Evolutionary conservation across 2,888 invertebrate species (phyloP).

Genomic region (Subacronicta megacephala): DNA sequence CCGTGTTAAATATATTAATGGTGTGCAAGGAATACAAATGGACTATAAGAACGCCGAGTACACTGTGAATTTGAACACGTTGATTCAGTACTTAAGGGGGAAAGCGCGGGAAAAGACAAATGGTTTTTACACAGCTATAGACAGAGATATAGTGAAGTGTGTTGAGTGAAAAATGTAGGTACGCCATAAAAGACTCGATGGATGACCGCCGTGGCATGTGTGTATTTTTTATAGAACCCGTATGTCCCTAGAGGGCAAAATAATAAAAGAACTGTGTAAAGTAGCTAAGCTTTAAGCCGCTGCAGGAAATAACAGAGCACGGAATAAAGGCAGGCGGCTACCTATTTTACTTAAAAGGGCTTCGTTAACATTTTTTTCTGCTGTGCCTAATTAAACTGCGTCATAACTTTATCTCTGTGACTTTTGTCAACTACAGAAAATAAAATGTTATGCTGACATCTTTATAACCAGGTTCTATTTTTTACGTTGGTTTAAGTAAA

Average conservation of each 20-base stretch:
- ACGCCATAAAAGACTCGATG: slow-evolving; percentile 57
- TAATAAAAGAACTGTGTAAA: slow-evolving; percentile 39
- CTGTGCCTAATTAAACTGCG: slow-evolving; percentile 36
- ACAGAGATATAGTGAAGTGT: slow-evolving; percentile 67
- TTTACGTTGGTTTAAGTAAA: no score
- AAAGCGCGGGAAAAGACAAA: slow-evolving; percentile 68
- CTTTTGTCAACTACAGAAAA: slow-evolving; percentile 19
- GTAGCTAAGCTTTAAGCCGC: slow-evolving; percentile 24
- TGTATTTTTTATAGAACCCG: slow-evolving; percentile 48
- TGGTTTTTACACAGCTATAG: slow-evolving; percentile 63
- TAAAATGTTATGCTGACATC: slow-evolving; percentile 12
- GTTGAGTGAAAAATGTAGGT: slow-evolving; percentile 62
- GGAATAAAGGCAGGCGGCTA: slow-evolving; percentile 34
- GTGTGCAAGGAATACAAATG: slow-evolving; percentile 71
- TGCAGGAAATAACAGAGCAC: slow-evolving; percentile 21
- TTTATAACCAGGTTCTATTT: no score
- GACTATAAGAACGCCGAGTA: slow-evolving; percentile 64
- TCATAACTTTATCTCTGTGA: slow-evolving; percentile 33
- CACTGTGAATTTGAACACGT: slow-evolving; percentile 70
- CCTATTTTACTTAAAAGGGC: slow-evolving; percentile 25
- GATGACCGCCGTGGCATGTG: slow-evolving; percentile 31
- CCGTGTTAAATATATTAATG: slow-evolving; percentile 64
- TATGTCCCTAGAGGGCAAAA: slow-evolving; percentile 35
- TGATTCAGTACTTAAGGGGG: slow-evolving; percentile 66
- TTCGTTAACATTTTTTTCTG: slow-evolving; percentile 35